Percentiles rank a stretch among this genome's conserved stretches.
These are phyloP conservation scores for Nomada lathburiana DNA, from an alignment of 2,888 invertebrate species.

Conservation along the genomic window DNA sequence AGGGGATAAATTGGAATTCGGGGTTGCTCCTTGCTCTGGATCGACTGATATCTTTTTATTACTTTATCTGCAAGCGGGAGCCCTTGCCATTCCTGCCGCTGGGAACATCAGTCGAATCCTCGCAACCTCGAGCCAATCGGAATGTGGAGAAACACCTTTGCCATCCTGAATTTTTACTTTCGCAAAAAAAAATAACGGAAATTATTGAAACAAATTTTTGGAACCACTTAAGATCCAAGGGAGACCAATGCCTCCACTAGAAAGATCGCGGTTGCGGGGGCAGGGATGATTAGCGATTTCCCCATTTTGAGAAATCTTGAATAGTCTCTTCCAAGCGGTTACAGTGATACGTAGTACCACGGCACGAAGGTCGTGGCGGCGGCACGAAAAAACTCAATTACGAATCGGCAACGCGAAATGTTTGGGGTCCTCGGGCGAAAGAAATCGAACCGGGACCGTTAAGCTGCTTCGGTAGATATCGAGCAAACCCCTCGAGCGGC, in stretches of 20 bases:
- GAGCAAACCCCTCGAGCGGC: conserved; percentile 7
- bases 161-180: neutral
- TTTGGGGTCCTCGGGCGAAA: conserved; percentile 13
- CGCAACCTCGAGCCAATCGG: conserved; percentile 4
- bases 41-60: conserved; percentile 17
- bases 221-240: conserved; percentile 15
- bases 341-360: neutral
- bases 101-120: neutral
- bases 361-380: conserved; percentile 45
- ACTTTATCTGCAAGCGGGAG: neutral
- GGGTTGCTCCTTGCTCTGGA: conserved; percentile 17
- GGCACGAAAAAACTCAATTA: conserved; percentile 52
- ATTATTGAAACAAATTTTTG: neutral
- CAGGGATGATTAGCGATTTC: conserved; percentile 61
- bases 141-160: neutral
- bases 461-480: neutral
- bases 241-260: conserved; percentile 48
- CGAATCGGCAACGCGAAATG: conserved; percentile 48
- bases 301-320: conserved; percentile 51
- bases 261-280: conserved; percentile 30
- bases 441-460: conserved; percentile 34
- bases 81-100: neutral
- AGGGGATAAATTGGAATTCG: conserved; percentile 56
- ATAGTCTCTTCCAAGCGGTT: too few species aligned
- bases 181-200: neutral